Evolutionary conservation across 2,113 vertebrate species (phyloP).

Genomic region (Cyanoramphus novaezelandiae): DNA sequence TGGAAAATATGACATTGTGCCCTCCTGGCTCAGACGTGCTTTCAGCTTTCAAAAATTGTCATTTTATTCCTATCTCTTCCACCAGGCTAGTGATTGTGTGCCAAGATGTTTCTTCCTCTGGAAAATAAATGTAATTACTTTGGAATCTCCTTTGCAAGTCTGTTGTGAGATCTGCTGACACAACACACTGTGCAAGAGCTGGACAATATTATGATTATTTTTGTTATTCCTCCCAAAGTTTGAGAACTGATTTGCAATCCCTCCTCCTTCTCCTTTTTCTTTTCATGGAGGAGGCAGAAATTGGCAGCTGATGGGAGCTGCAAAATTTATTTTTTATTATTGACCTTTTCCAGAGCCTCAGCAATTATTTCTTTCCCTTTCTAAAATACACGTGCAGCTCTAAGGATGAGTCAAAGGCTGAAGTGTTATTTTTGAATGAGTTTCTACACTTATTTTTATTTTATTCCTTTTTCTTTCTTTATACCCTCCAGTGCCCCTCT

Average conservation of each 20-base stretch:
- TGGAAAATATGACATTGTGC: not conserved
- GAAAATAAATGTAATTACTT: conserved; percentile 18
- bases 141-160: not conserved
- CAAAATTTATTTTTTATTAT: not conserved
- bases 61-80: conserved; percentile 15
- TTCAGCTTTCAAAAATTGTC: not conserved
- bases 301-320: not conserved
- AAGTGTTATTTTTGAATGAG: not conserved
- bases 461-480: not conserved
- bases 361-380: not conserved
- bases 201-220: not conserved
- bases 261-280: not conserved
- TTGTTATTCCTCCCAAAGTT: not conserved
- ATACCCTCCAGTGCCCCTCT: not conserved
- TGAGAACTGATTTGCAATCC: not conserved
- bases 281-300: conserved; percentile 36
- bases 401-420: not conserved
- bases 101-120: not conserved
- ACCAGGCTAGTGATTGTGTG: not conserved
- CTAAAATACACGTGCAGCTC: not conserved
- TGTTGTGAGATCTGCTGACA: not conserved
- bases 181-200: not conserved
- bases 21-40: rapidly evolving
- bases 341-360: conserved; percentile 20
- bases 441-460: not conserved